Conservation (phyloP, 1,140 invertebrate genomes). For the Portunus trituberculatus region DNA sequence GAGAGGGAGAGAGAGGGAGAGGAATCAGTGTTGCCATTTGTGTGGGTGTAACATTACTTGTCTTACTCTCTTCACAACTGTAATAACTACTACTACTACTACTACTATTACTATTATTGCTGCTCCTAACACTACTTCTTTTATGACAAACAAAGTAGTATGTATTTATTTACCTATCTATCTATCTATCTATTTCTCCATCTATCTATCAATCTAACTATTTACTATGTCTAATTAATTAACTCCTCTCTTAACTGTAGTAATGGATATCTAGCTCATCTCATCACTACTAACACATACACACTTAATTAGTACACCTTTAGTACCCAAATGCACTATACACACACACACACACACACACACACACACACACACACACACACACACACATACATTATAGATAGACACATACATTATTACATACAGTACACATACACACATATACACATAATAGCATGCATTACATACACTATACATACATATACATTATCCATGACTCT, state of each 20-base stretch:
- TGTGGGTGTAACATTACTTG: not conserved
- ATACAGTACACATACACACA: slow-evolving; percentile 23
- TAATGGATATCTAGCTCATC: too few species aligned
- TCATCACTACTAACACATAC: too few species aligned
- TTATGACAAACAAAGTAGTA: not conserved
- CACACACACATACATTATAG: not conserved
- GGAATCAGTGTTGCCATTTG: not conserved
- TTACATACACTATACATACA: slow-evolving; percentile 14
- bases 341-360: slow-evolving; percentile 7
- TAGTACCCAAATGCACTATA: too few species aligned
- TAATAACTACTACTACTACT: too few species aligned
- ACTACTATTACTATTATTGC: too few species aligned
- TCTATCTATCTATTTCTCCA: not conserved
- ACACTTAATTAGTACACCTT: too few species aligned
- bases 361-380: too few species aligned
- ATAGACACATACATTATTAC: not conserved
- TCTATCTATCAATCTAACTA: not conserved
- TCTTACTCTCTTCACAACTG: not conserved
- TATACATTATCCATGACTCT: too few species aligned
- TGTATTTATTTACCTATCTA: not conserved
- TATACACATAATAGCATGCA: not conserved
- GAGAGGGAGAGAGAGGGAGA: not conserved
- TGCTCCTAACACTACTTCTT: too few species aligned
- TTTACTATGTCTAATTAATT: too few species aligned
- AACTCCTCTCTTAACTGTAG: too few species aligned